phyloP scores from a whole-genome alignment of 2,888 invertebrate species.

The Bedellia somnulentella region DNA sequence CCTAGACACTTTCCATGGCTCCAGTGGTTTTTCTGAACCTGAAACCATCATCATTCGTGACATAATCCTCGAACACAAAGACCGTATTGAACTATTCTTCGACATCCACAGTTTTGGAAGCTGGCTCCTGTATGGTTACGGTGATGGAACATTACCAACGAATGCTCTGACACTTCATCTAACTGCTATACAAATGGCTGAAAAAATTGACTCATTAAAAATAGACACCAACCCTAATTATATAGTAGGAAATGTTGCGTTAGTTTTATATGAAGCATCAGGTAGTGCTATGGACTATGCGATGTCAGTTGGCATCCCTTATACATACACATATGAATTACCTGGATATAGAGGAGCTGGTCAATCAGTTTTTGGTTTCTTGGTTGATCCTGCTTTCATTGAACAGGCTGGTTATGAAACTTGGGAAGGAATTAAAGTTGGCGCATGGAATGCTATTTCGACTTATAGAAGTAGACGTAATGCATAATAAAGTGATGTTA shows the following conservation, averaged over 20 bases:
- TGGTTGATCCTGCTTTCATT: constrained; percentile 56
- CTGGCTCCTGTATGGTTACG: constrained; percentile 40
- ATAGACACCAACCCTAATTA: constrained; percentile 33
- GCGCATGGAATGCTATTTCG: constrained; percentile 23
- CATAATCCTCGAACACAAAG: constrained; percentile 44
- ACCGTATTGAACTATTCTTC: constrained; percentile 63
- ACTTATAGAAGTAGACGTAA: too few species aligned
- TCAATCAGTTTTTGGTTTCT: constrained; percentile 38
- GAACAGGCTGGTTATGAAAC: constrained; percentile 53
- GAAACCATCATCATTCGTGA: constrained; percentile 62
- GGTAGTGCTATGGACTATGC: constrained; percentile 68
- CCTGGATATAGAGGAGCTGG: constrained; percentile 41
- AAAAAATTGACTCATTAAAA: constrained; percentile 36
- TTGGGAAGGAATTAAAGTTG: constrained; percentile 43
- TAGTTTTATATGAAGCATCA: constrained; percentile 57
- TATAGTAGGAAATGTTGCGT: constrained; percentile 45
- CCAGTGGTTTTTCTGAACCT: constrained; percentile 63
- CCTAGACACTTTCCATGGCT: constrained; percentile 63
- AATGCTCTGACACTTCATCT: constrained; percentile 33
- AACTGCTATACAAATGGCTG: constrained; percentile 28
- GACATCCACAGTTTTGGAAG: constrained; percentile 74
- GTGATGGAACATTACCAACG: constrained; percentile 30
- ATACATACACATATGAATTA: constrained; percentile 65
- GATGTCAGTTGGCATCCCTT: constrained; percentile 40
- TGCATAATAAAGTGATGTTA: too few species aligned